Conservation (phyloP, 2,113 vertebrate genomes). For the Bombycilla garrulus region DNA sequence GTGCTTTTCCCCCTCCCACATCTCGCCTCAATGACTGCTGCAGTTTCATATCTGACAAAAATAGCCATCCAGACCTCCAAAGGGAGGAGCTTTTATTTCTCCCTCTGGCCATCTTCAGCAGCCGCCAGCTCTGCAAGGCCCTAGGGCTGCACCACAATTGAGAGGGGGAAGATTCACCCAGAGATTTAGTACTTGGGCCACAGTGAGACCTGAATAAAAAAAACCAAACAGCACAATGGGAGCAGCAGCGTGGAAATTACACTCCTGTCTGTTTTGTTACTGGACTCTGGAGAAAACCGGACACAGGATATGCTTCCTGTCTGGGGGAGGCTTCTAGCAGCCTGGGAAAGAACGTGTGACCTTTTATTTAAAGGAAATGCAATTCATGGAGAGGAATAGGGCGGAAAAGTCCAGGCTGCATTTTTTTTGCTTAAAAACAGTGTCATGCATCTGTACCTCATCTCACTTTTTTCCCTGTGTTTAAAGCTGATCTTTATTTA, state of each 20-base stretch:
- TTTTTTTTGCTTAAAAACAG: background rate
- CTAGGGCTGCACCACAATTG: background rate
- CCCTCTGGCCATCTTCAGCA: background rate
- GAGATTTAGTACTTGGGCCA: background rate
- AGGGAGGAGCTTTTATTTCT: background rate
- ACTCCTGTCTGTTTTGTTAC: background rate
- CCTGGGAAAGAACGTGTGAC: background rate
- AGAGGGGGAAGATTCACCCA: background rate
- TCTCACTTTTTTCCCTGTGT: background rate
- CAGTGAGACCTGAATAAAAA: background rate
- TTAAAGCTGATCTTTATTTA: background rate
- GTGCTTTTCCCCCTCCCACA: background rate
- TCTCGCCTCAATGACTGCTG: background rate
- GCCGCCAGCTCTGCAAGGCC: background rate
- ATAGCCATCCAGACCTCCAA: background rate
- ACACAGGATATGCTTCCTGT: slow-evolving; percentile 37
- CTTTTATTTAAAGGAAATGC: slow-evolving; percentile 12
- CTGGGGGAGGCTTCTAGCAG: background rate
- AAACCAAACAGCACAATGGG: background rate
- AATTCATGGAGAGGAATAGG: background rate
- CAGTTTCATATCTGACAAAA: slow-evolving; percentile 24
- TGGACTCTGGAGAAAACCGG: slow-evolving; percentile 1
- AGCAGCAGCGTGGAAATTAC: background rate
- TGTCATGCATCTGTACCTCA: background rate
- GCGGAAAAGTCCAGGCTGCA: background rate